These are phyloP conservation scores for Buceros bicornis DNA, from an alignment of 2,797 vertebrate species.

Conservation along the genomic window DNA sequence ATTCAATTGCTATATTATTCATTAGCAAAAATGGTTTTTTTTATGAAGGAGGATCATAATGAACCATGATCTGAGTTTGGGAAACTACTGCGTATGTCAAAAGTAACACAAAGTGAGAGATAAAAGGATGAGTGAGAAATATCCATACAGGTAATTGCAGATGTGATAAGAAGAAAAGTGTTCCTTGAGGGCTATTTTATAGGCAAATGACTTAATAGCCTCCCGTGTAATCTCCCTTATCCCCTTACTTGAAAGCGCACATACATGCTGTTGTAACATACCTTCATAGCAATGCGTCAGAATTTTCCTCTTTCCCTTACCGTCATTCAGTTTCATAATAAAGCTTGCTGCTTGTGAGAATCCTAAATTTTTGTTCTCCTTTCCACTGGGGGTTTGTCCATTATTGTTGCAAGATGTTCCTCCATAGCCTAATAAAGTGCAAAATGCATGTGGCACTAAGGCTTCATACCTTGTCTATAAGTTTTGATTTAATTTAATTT, in stretches of 20 bases:
- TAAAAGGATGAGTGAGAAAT: background rate
- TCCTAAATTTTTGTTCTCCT: background rate
- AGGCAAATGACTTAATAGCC: background rate
- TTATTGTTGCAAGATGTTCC: background rate
- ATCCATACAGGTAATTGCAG: background rate
- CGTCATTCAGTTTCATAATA: background rate
- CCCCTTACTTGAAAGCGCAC: background rate
- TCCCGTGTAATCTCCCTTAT: background rate
- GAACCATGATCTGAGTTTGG: background rate
- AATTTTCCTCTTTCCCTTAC: background rate
- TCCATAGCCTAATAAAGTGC: background rate
- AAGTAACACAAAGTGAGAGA: background rate
- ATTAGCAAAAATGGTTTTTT: background rate
- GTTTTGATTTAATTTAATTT: background rate
- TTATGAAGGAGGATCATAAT: background rate
- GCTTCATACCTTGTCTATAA: background rate
- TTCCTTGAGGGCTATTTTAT: background rate
- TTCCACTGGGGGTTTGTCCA: background rate
- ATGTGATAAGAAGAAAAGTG: background rate
- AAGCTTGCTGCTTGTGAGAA: background rate
- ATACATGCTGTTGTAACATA: background rate
- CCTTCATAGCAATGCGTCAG: background rate
- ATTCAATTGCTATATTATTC: background rate
- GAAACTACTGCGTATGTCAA: background rate
- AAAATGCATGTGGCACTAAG: background rate